Conservation (phyloP, 2,888 invertebrate species). For the Sminthurinus aureus region DNA sequence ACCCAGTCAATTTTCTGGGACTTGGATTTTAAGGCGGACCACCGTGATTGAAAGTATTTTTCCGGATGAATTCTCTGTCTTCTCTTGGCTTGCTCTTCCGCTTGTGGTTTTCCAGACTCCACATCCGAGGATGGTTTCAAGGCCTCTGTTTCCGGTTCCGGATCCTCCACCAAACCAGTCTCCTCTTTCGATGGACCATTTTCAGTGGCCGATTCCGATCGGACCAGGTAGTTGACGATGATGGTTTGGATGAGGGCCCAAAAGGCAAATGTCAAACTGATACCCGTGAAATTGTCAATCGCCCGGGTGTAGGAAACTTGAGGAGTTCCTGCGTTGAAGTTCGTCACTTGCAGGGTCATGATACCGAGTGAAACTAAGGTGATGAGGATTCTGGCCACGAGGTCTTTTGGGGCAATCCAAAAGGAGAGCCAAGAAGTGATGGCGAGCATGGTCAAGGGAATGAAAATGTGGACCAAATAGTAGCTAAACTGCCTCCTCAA, state of each 20-base stretch:
- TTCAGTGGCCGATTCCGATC: neutral
- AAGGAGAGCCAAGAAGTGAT: conserved; percentile 61
- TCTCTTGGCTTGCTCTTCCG: neutral
- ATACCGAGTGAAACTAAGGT: conserved; percentile 53
- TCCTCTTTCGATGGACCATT: neutral
- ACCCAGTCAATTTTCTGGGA: conserved; percentile 49
- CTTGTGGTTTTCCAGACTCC: conserved; percentile 16
- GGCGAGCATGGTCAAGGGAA: conserved; percentile 64
- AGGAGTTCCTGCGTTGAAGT: conserved; percentile 53
- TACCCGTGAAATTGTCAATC: conserved; percentile 58
- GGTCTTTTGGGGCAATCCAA: conserved; percentile 52
- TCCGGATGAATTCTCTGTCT: neutral
- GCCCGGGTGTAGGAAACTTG: conserved; percentile 51
- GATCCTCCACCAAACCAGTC: neutral
- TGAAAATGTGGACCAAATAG: conserved; percentile 65
- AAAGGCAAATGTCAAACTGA: conserved; percentile 58
- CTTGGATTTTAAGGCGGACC: conserved; percentile 29
- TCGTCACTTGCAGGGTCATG: conserved; percentile 45
- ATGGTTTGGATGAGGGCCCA: conserved; percentile 57
- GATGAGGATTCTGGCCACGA: conserved; percentile 56
- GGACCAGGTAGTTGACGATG: conserved; percentile 51
- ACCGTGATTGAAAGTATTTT: conserved; percentile 33
- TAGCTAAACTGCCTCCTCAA: conserved; percentile 64
- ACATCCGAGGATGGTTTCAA: conserved; percentile 6
- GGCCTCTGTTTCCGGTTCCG: conserved; percentile 13